phyloP scores from a whole-genome alignment of 2,113 vertebrate species.

The Neoarius graeffei region DNA sequence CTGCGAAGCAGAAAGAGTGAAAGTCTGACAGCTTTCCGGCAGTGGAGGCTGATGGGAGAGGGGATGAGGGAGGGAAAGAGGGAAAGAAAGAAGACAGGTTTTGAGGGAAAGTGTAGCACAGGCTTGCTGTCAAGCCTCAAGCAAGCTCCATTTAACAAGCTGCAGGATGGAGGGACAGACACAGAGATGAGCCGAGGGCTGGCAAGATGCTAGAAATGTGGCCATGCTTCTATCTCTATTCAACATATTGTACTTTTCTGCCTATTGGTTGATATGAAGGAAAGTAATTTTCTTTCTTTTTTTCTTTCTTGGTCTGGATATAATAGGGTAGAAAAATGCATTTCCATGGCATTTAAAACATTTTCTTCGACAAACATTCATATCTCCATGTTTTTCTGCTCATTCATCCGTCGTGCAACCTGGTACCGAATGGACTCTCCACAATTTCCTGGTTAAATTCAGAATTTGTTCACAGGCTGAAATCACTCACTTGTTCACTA shows the following conservation, averaged over 20 bases:
- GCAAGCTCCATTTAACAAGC: constrained; percentile 76
- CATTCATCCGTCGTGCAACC: not conserved
- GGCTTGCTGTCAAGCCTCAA: constrained; percentile 75
- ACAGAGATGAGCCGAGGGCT: constrained; percentile 34
- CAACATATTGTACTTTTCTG: constrained; percentile 14
- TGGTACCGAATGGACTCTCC: not conserved
- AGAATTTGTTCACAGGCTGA: too few species aligned
- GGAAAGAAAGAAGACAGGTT: constrained; percentile 63
- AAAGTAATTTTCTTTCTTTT: not conserved
- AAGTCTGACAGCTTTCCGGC: constrained; percentile 76
- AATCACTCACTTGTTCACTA: too few species aligned
- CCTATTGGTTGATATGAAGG: not conserved
- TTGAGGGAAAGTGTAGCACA: constrained; percentile 72
- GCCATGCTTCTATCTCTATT: constrained; percentile 14
- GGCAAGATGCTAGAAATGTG: not conserved
- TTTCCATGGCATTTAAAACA: not conserved
- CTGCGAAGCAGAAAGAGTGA: constrained; percentile 52
- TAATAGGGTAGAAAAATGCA: not conserved
- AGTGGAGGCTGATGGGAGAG: constrained; percentile 64
- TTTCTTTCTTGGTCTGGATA: not conserved
- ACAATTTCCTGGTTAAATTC: not conserved
- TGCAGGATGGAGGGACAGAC: constrained; percentile 69
- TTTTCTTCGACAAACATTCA: not conserved
- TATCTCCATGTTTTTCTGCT: not conserved
- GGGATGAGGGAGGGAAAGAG: constrained; percentile 52